These are phyloP conservation scores for Tethea ocularis DNA, from an alignment of 2,888 invertebrate species.

Conservation along the genomic window DNA sequence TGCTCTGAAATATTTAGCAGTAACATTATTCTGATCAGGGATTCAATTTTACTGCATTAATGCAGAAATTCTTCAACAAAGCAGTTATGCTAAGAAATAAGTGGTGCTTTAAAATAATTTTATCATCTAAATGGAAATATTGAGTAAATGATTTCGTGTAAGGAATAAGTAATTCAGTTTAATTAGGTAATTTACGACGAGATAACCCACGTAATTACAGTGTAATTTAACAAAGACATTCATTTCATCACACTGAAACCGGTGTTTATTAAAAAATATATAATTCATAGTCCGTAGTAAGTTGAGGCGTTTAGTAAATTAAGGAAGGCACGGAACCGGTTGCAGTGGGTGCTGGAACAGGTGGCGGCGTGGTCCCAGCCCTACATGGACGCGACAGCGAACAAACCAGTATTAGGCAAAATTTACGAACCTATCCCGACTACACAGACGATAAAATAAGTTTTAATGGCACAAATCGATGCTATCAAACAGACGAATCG, in stretches of 20 bases:
- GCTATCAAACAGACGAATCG: conserved; percentile 65
- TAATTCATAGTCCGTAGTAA: conserved; percentile 18
- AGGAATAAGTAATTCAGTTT: conserved; percentile 23
- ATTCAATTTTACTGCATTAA: too few species aligned
- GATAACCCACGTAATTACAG: conserved; percentile 4
- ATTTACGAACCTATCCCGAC: conserved; percentile 58
- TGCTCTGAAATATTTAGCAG: conserved; percentile 51
- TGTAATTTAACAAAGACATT: conserved; percentile 14
- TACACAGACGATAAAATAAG: conserved; percentile 56
- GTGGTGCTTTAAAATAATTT: neutral
- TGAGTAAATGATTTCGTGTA: conserved; percentile 49
- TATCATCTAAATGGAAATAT: conserved; percentile 62
- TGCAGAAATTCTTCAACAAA: too few species aligned
- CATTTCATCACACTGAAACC: neutral
- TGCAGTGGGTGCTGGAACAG: conserved; percentile 47
- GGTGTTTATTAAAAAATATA: conserved; percentile 1
- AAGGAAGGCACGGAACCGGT: conserved; percentile 46
- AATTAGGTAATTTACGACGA: conserved; percentile 20
- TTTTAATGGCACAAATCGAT: conserved; percentile 68
- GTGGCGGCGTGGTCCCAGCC: conserved; percentile 55
- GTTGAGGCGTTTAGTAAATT: conserved; percentile 26
- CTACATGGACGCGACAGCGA: conserved; percentile 63
- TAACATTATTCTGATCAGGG: neutral
- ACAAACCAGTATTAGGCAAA: conserved; percentile 67
- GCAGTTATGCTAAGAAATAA: too few species aligned